A percentile compares a stretch with the other conserved stretches of the same genome.
phyloP scores from a whole-genome alignment of 2,888 invertebrate species.

The Philopedon plagiatum region DNA sequence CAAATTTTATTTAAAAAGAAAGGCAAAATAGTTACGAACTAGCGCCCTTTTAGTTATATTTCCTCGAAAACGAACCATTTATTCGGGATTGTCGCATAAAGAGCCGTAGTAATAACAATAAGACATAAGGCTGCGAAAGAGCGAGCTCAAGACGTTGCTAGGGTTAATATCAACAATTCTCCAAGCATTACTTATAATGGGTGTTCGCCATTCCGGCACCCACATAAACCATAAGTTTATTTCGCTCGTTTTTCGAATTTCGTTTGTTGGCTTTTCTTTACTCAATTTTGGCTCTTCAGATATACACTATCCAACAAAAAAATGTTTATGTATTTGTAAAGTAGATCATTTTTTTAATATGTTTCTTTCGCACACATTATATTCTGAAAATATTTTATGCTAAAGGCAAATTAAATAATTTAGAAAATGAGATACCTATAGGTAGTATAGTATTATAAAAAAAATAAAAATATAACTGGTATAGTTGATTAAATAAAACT shows the following conservation, averaged over 20 bases:
- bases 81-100: conserved; percentile 56
- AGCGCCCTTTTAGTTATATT: conserved; percentile 50
- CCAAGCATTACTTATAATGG: conserved; percentile 62
- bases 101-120: conserved; percentile 60
- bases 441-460: too few relatives aligned
- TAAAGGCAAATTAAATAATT: too few relatives aligned
- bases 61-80: conserved; percentile 55
- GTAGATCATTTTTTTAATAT: too few relatives aligned
- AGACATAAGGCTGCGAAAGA: conserved; percentile 53
- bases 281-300: not conserved
- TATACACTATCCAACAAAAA: conserved; percentile 13
- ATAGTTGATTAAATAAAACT: too few relatives aligned
- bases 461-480: too few relatives aligned
- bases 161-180: conserved; percentile 60
- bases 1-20: conserved; percentile 11
- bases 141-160: conserved; percentile 55
- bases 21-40: conserved; percentile 30
- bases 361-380: too few relatives aligned
- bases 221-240: conserved; percentile 65
- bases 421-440: too few relatives aligned
- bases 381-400: too few relatives aligned
- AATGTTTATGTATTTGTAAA: too few relatives aligned
- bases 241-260: conserved; percentile 51
- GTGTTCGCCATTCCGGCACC: conserved; percentile 65
- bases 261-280: conserved; percentile 32